Evolutionary conservation across 2,113 vertebrate genomes (phyloP).

Genomic region (Catharus bicknelli): DNA sequence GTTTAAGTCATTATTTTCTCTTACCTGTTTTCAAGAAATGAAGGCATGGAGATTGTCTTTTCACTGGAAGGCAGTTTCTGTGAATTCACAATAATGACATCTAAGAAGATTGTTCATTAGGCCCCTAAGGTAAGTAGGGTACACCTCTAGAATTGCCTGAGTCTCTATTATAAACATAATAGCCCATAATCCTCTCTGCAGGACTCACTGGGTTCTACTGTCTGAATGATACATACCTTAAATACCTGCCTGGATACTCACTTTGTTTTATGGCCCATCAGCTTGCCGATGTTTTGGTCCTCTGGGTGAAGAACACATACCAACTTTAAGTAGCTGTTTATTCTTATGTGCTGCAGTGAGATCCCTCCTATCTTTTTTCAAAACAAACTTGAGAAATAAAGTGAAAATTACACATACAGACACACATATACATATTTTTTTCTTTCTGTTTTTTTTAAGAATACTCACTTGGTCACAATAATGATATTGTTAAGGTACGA

Average conservation of each 20-base stretch:
- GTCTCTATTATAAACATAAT: slow-evolving; percentile 21
- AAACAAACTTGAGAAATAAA: not conserved
- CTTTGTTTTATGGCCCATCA: not conserved
- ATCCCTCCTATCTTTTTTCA: not conserved
- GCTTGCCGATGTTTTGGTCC: not conserved
- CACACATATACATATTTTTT: not conserved
- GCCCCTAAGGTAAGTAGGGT: slow-evolving; percentile 2
- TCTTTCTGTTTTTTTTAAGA: fast-evolving
- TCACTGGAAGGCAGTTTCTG: slow-evolving; percentile 19
- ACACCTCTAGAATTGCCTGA: slow-evolving; percentile 41
- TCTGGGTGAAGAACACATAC: slow-evolving; percentile 25
- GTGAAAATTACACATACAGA: not conserved
- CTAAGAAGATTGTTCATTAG: not conserved
- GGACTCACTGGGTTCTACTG: not conserved
- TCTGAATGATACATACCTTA: slow-evolving; percentile 35
- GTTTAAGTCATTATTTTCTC: not conserved
- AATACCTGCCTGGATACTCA: slow-evolving; percentile 29
- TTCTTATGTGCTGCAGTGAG: not conserved
- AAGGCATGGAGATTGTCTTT: not conserved
- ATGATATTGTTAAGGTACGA: not conserved
- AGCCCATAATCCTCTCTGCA: slow-evolving; percentile 6
- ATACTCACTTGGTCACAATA: not conserved
- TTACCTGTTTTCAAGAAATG: not conserved
- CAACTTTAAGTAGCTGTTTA: slow-evolving; percentile 14
- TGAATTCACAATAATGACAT: not conserved